Percentiles rank a stretch among this genome's conserved stretches.
These are phyloP conservation scores for Pipistrellus pipistrellus DNA, from an alignment of 2,797 vertebrate species.

Conservation along the genomic window DNA sequence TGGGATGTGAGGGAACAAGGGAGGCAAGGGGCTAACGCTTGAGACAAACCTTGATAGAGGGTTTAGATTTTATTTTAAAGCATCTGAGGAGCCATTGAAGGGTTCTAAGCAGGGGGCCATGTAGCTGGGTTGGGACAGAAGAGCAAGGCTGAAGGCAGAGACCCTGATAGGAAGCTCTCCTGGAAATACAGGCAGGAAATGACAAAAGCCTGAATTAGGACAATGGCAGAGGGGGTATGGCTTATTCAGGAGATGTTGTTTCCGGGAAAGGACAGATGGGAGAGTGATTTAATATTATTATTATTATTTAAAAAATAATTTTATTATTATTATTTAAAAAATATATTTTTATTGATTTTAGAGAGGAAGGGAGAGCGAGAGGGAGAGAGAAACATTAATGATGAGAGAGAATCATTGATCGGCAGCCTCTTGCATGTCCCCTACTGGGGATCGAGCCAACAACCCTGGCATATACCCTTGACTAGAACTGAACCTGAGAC, in stretches of 20 bases:
- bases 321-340: too few relatives aligned
- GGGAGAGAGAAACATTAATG: too few relatives aligned
- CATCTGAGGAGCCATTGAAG: background rate
- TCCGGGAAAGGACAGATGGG: background rate
- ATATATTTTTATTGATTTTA: too few relatives aligned
- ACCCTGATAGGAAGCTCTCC: background rate
- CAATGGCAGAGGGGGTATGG: background rate
- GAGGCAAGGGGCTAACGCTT: background rate
- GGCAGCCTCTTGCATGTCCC: too few relatives aligned
- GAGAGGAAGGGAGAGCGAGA: too few relatives aligned
- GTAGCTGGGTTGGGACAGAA: background rate
- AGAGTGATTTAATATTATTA: background rate
- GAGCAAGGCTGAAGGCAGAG: conserved; percentile 24
- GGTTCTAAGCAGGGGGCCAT: background rate
- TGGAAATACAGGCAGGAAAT: background rate
- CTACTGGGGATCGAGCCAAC: too few relatives aligned
- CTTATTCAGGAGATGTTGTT: background rate
- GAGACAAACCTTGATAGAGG: background rate
- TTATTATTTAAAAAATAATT: too few relatives aligned
- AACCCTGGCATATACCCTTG: too few relatives aligned
- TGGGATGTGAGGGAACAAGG: background rate
- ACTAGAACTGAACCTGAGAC: too few relatives aligned
- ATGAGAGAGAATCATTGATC: too few relatives aligned
- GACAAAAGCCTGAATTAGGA: background rate
- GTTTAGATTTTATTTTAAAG: conserved; percentile 24